These are phyloP conservation scores for Dascillus cervinus DNA, from an alignment of 2,888 invertebrate genomes.

Conservation along the genomic window DNA sequence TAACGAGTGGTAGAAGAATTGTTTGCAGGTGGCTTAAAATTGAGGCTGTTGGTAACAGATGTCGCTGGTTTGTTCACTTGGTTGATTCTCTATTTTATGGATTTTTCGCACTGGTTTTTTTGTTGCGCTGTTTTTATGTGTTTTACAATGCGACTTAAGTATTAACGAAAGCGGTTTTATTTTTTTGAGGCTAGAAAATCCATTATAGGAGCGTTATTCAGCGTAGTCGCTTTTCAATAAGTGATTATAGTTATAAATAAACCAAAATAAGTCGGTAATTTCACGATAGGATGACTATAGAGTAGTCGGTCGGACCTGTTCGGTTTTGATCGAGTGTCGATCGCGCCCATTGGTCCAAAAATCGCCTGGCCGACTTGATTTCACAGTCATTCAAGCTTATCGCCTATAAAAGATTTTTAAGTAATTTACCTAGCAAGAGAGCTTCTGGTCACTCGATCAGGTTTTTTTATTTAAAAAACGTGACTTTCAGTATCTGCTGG, in stretches of 20 bases:
- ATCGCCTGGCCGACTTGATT: slow-evolving; percentile 10
- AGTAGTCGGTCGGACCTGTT: slow-evolving; percentile 6
- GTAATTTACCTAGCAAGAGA: slow-evolving; percentile 13
- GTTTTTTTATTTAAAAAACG: not conserved
- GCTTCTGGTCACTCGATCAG: slow-evolving; percentile 6
- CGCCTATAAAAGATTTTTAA: slow-evolving; percentile 21
- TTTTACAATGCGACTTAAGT: no score
- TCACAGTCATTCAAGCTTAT: slow-evolving; percentile 18
- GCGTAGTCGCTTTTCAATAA: slow-evolving; percentile 9
- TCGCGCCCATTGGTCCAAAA: slow-evolving; percentile 2
- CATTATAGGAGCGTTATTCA: no score
- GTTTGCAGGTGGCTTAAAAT: no score
- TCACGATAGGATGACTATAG: slow-evolving; percentile 16
- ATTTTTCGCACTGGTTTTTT: no score
- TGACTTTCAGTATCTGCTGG: not conserved
- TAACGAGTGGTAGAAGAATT: no score
- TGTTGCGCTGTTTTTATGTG: no score
- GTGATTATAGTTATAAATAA: slow-evolving; percentile 9
- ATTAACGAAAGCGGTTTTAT: no score
- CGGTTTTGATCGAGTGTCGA: not conserved
- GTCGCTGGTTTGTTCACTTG: no score
- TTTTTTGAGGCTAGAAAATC: no score
- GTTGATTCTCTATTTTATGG: no score
- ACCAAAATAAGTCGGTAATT: slow-evolving; percentile 10
- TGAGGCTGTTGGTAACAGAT: no score